Evolutionary conservation across 1,140 invertebrate genomes (phyloP), one percentile per base, ranked within the genome.

Genomic region (Drosophila pseudoobscura): DNA sequence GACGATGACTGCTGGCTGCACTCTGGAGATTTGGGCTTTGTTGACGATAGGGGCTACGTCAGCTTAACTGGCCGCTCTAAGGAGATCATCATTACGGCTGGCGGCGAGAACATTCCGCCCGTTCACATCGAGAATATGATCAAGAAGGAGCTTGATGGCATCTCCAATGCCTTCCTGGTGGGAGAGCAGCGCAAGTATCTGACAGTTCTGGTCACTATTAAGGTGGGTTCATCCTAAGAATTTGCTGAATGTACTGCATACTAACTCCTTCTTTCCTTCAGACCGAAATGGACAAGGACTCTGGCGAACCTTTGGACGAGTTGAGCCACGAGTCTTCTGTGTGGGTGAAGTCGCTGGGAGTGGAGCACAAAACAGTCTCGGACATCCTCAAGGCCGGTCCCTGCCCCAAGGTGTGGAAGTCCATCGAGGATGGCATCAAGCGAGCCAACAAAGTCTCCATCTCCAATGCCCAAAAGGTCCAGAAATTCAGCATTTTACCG

Each of bases 71-170:
- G 97, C 41, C 94, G 96, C 80, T 94, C 96, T 62, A 97, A 97
- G 94, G 97, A 98, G 91, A 87, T 98, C 4, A 93, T 99, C 15
- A 98, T 98, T 56, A 99, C 97, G 6, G 97, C 97, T 53, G 97
- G 97, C 24, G 97, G 97, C 46, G 97, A 99, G 93, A 99, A 99
- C 91, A 94, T 98, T 58, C 94, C 97, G 26, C 97, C 98, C 7
- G 95, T 97, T 24, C 94, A 95, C 20, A 97, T 98, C 73, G 98
- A 99, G 92, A 95, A 98, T 72, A 92, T 93, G 41, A 93, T 98
- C 5, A 96, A 97, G 80, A 92, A 94, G 11, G 95, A 96, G 90
- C 91, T 98, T 49, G 94, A 96, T 35, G 93, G 94, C 69, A 91
- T 98, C 11, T 96, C 96, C 72, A 96, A 98, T 91, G 96, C 95